phyloP scores from a whole-genome alignment of 35 echinoderm and acorn worm species.

The Patiria miniata region DNA sequence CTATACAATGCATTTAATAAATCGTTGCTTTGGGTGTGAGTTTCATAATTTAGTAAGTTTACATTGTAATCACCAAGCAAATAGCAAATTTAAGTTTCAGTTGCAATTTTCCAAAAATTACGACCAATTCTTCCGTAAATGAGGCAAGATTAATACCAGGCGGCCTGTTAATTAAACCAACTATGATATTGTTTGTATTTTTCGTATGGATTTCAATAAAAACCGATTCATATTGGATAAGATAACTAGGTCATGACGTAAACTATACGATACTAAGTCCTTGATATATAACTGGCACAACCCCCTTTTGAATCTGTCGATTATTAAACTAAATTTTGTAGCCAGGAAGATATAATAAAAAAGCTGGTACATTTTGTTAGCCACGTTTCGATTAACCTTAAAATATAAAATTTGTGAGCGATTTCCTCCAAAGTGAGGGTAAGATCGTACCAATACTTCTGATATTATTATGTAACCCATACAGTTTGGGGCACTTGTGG shows the following conservation, averaged over 20 bases:
- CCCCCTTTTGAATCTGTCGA: neutral
- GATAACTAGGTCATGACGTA: neutral
- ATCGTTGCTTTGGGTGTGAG: no score
- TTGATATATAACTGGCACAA: neutral
- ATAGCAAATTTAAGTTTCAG: neutral
- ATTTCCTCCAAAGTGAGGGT: neutral
- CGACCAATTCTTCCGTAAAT: neutral
- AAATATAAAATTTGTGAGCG: neutral
- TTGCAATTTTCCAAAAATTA: neutral
- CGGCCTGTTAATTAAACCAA: conserved; percentile 6
- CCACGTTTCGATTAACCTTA: neutral
- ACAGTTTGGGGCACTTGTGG: no score
- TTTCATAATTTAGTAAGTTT: conserved; percentile 6
- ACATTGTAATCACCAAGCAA: neutral
- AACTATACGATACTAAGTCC: neutral
- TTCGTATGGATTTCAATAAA: neutral
- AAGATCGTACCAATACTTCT: neutral
- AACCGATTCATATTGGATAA: neutral
- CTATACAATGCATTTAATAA: neutral
- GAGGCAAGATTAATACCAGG: neutral
- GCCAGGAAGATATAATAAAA: neutral
- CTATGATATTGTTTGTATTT: no score
- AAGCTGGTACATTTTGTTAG: neutral
- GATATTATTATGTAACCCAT: no score
- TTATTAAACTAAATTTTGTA: neutral